Percentiles rank a stretch among this genome's conserved stretches.
phyloP scores from a whole-genome alignment of 2,797 vertebrate species.

The Hapalemur alaotrensis region DNA sequence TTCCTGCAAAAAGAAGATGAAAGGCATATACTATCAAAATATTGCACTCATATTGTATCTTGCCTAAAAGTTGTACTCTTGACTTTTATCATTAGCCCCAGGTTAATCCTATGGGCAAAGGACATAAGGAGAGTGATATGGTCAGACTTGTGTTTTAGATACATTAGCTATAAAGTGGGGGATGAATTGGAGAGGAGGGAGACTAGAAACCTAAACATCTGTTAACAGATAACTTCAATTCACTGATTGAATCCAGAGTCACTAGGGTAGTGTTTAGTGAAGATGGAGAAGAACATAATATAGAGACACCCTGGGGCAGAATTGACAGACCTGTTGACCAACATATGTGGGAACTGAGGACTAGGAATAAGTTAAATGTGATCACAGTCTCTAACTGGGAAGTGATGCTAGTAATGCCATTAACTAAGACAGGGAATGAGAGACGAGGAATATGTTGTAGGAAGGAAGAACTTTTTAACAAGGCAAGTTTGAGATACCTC shows the following conservation, averaged over 20 bases:
- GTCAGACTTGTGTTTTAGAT: background rate
- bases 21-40: background rate
- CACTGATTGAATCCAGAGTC: background rate
- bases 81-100: background rate
- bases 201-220: background rate
- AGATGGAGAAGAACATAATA: background rate
- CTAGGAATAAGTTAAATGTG: background rate
- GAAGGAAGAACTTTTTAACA: background rate
- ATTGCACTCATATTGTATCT: background rate
- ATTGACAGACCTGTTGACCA: background rate
- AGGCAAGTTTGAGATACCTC: background rate
- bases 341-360: background rate
- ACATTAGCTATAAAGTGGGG: background rate
- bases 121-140: background rate
- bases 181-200: background rate
- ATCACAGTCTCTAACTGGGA: background rate
- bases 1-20: slow-evolving; percentile 85
- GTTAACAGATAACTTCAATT: background rate
- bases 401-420: background rate
- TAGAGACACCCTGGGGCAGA: background rate
- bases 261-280: background rate
- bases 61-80: background rate
- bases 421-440: background rate
- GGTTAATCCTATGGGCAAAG: background rate
- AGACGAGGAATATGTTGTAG: background rate